Conservation (phyloP, 2,888 invertebrate species). For the Papilio gigon region DNA sequence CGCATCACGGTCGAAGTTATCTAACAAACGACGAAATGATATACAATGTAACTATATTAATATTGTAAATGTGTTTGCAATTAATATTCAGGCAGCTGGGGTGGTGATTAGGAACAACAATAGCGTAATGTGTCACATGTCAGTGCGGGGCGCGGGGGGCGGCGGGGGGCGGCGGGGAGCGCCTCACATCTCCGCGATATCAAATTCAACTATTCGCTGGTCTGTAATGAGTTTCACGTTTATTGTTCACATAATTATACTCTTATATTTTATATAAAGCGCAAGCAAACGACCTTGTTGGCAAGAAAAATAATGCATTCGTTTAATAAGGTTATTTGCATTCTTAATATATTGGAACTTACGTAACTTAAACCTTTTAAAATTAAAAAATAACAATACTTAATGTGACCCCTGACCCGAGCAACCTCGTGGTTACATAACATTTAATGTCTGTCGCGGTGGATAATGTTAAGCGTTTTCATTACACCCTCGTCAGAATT, state of each 20-base stretch:
- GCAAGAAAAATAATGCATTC: too few species aligned
- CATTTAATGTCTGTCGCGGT: conserved; percentile 1
- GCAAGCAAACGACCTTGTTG: too few species aligned
- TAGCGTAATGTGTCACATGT: conserved; percentile 12
- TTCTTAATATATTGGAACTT: too few species aligned
- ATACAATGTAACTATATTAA: not conserved
- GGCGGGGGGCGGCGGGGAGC: not conserved
- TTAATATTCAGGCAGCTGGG: not conserved
- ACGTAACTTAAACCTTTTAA: not conserved
- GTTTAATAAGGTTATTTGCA: too few species aligned
- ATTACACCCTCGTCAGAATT: conserved; percentile 19
- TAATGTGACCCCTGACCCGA: not conserved
- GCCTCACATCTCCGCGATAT: not conserved
- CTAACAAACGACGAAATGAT: too few species aligned
- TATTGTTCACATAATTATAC: too few species aligned
- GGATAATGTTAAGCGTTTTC: conserved; percentile 3
- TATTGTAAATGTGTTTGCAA: conserved; percentile 7
- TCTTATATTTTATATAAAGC: too few species aligned
- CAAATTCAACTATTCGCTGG: conserved; percentile 5
- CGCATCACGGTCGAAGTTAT: too few species aligned
- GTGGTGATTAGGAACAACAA: conserved; percentile 8
- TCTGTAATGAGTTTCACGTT: too few species aligned
- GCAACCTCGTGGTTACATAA: not conserved
- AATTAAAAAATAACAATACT: not conserved
- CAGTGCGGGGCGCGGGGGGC: not conserved